Percentiles rank a stretch among this genome's conserved stretches.
phyloP scores from a whole-genome alignment of 2,888 invertebrate genomes.

The Polydrusus tereticollis region DNA sequence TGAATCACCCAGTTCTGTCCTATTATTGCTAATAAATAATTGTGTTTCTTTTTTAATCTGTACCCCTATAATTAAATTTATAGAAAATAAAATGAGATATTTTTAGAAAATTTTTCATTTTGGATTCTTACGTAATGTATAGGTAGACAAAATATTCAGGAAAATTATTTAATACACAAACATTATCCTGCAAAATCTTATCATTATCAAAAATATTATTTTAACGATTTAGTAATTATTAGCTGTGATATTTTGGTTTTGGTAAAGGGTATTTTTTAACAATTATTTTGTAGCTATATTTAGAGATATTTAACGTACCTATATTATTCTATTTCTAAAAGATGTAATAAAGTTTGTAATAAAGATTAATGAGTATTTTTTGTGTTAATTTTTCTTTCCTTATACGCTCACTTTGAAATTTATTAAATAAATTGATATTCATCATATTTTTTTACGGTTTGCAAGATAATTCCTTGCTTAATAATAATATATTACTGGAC shows the following conservation, averaged over 20 bases:
- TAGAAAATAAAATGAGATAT: neutral
- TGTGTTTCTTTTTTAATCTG: neutral
- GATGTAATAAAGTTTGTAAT: slow-evolving; percentile 35
- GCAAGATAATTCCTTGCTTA: no score
- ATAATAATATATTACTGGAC: no score
- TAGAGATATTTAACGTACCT: slow-evolving; percentile 28
- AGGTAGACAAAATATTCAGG: no score
- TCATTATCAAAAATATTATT: slow-evolving; percentile 2
- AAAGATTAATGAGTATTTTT: slow-evolving; percentile 19
- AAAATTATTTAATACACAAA: no score
- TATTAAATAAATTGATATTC: no score
- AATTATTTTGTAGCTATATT: slow-evolving; percentile 10
- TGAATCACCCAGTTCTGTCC: neutral
- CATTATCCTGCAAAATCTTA: slow-evolving; percentile 18
- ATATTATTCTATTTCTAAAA: slow-evolving; percentile 29
- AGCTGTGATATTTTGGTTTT: slow-evolving; percentile 68
- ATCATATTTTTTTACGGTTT: no score
- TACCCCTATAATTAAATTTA: neutral
- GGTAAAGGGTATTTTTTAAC: slow-evolving; percentile 51
- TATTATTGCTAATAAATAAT: neutral
- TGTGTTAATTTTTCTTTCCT: no score
- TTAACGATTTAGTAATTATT: slow-evolving; percentile 62
- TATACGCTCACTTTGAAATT: no score
- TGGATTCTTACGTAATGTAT: no score
- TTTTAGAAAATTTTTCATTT: no score